Evolutionary conservation across 2,888 invertebrate genomes (phyloP), one percentile per base, ranked within the genome.

Genomic region (Cerastoderma edule): DNA sequence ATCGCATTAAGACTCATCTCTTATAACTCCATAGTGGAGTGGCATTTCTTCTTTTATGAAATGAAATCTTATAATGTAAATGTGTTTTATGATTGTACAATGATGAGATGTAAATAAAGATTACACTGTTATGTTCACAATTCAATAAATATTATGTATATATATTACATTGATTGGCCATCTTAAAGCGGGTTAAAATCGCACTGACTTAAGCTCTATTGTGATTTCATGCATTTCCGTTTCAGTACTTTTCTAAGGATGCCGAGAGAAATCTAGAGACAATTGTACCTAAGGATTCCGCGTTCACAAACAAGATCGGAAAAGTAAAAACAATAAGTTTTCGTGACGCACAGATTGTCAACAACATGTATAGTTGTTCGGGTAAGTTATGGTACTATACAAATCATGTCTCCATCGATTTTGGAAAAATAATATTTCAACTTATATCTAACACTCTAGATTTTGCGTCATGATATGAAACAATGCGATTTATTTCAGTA

Each of bases 351-450:
- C 64, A 65, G 50, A 76, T 76, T 22, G 72, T 72, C 5, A 72
- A 67, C 28, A 57, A 70, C 8, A 67, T 76, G 68, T 76, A 76
- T 57, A 39, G 57, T 5, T 76, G 76, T 50, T 64, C 72, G 35
- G 54, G 76, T 76, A 64, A 30, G 32, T 44, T 30, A 1, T 3
- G 10, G 28, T 16, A 53, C n/a, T 16, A 53, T 16, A 24, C 10
- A 53, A 22, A 24, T 16, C 10, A 8, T 22, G 24, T 8, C 24
- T n/a, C 6, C 53, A 8, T 16, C 6, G 8, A 53, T 16, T n/a
- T n/a, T 22, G 22, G 53, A 6, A 53, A 53, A 39, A 8, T 39
- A 10, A 39, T 16, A 39, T 16, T 8, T 8, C 16, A 39, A 10
- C 10, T 8, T 39, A 8, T 39, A 10, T 39, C 16, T 39, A 16